phyloP scores from a whole-genome alignment of 2,797 vertebrate genomes.

The Meda fulgida region DNA sequence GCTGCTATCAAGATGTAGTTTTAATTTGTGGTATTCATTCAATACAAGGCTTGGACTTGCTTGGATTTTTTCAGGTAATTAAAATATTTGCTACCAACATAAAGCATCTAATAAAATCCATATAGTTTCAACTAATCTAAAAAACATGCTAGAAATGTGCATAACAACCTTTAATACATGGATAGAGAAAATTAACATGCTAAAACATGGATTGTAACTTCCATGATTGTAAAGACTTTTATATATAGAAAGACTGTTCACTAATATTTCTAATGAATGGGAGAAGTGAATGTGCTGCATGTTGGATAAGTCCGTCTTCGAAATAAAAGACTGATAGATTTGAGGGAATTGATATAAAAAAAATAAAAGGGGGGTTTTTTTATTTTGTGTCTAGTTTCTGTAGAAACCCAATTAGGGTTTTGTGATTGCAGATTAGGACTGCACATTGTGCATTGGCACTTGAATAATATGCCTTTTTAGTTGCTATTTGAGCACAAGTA shows the following conservation, averaged over 20 bases:
- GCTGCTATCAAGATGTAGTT: constrained; percentile 78
- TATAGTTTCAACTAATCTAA: too few relatives aligned
- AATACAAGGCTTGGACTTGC: constrained; percentile 83
- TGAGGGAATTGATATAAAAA: too few relatives aligned
- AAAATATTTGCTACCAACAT: constrained; percentile 18
- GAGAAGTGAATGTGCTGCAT: neutral
- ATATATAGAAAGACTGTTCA: neutral
- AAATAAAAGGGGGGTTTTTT: too few relatives aligned
- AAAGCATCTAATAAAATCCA: neutral
- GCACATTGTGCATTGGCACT: too few relatives aligned
- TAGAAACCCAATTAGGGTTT: neutral
- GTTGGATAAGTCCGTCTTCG: neutral
- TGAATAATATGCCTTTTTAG: too few relatives aligned
- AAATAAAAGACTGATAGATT: neutral
- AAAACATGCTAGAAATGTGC: neutral
- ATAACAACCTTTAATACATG: neutral
- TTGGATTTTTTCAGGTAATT: constrained; percentile 86
- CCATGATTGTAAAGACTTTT: neutral
- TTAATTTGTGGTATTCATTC: constrained; percentile 82
- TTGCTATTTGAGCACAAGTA: too few relatives aligned
- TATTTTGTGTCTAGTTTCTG: too few relatives aligned
- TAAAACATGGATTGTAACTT: neutral
- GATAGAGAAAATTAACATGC: neutral
- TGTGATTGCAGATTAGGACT: too few relatives aligned
- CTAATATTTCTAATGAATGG: neutral